Percentiles rank a stretch among this genome's conserved stretches.
phyloP scores from a whole-genome alignment of 2,113 vertebrate genomes.

The Spea multiplicata region DNA sequence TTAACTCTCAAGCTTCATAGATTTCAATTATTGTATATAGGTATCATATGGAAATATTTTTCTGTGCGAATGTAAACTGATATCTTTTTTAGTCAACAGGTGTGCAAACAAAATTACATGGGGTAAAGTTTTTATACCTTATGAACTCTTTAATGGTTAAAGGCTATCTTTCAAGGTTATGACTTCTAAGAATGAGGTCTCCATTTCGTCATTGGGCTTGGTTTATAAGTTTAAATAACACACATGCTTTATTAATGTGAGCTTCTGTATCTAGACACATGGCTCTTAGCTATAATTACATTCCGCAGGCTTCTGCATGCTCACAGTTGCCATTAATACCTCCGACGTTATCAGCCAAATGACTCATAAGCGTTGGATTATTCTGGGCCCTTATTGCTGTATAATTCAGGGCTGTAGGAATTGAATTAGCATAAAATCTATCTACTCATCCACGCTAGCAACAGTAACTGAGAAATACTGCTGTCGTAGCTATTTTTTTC shows the following conservation, averaged over 20 bases:
- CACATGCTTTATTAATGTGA: constrained; percentile 43
- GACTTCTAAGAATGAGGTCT: constrained; percentile 7
- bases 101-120: too few species aligned
- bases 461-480: constrained; percentile 15
- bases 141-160: too few species aligned
- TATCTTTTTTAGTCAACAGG: too few species aligned
- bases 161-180: neutral
- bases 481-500: constrained; percentile 3
- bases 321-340: constrained; percentile 42
- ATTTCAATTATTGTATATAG: too few species aligned
- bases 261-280: constrained; percentile 38
- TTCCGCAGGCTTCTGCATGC: constrained; percentile 38
- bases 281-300: constrained; percentile 43
- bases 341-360: constrained; percentile 39
- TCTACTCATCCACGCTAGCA: constrained; percentile 16
- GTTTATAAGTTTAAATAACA: constrained; percentile 37
- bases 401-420: constrained; percentile 40
- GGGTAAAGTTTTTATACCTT: too few species aligned
- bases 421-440: constrained; percentile 39
- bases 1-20: too few species aligned
- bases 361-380: constrained; percentile 43
- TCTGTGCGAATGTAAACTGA: too few species aligned
- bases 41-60: too few species aligned
- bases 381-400: constrained; percentile 38
- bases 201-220: constrained; percentile 23